Conservation (phyloP, 2,888 invertebrate genomes). For the Cryptophagus acutangulus region DNA sequence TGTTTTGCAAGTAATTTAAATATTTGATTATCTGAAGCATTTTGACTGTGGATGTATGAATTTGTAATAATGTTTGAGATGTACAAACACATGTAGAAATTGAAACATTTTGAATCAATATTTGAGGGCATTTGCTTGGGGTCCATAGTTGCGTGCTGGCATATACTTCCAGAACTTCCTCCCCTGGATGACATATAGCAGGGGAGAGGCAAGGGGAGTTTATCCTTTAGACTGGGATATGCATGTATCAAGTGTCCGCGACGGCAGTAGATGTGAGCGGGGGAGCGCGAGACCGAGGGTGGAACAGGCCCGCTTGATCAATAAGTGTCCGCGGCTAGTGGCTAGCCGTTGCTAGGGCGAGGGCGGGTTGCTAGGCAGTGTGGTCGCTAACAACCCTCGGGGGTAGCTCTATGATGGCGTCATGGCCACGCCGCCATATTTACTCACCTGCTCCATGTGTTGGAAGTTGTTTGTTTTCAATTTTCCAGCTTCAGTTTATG, state of each 20-base stretch:
- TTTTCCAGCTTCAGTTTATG: conserved; percentile 37
- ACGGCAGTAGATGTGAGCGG: conserved; percentile 12
- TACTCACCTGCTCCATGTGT: conserved; percentile 48
- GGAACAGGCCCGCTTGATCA: conserved; percentile 43
- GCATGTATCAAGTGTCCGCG: conserved; percentile 33
- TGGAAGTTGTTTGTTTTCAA: conserved; percentile 46
- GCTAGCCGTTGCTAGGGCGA: conserved; percentile 52
- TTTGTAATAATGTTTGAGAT: neutral
- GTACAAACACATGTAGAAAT: no score
- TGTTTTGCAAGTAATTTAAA: no score
- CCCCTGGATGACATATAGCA: conserved; percentile 6
- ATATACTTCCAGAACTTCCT: neutral
- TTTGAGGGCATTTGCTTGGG: conserved; percentile 10
- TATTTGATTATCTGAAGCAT: no score
- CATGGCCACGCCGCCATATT: conserved; percentile 47
- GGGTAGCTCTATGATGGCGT: conserved; percentile 49
- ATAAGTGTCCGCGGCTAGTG: conserved; percentile 53
- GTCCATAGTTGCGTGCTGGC: conserved; percentile 18
- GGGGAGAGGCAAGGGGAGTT: conserved; percentile 13
- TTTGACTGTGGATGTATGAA: no score
- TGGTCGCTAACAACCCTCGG: conserved; percentile 52
- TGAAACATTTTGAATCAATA: conserved; percentile 7
- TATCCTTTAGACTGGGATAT: conserved; percentile 31
- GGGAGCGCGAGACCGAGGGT: conserved; percentile 25
- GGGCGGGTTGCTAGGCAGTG: conserved; percentile 52